Evolutionary conservation across 2,797 vertebrate genomes (phyloP).

Genomic region (Manis crassicaudata): DNA sequence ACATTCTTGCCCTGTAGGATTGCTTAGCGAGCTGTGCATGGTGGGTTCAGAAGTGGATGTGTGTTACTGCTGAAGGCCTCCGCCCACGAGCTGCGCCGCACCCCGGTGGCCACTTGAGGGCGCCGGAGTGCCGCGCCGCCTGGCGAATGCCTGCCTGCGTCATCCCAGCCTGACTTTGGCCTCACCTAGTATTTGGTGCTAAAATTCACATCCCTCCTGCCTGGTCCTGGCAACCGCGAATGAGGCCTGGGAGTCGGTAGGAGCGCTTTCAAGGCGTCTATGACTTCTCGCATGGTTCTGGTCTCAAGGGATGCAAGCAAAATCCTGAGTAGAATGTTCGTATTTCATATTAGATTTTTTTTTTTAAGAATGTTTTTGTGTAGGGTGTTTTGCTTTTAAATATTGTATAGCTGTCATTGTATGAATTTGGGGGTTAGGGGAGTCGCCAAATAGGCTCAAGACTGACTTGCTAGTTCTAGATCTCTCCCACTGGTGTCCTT

Average conservation of each 20-base stretch:
- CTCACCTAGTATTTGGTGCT: background rate
- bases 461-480: background rate
- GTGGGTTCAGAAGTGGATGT: background rate
- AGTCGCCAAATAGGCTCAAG: background rate
- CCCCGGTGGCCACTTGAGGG: slow-evolving; percentile 43
- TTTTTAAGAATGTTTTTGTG: background rate
- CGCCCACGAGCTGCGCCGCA: background rate
- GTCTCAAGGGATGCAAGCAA: background rate
- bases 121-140: background rate
- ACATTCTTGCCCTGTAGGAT: background rate
- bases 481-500: background rate
- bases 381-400: background rate
- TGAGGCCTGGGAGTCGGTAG: background rate
- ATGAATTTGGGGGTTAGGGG: accelerated
- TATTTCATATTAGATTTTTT: background rate
- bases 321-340: background rate
- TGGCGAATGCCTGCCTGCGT: accelerated
- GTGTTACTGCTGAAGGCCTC: no score
- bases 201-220: accelerated
- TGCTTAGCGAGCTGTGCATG: background rate
- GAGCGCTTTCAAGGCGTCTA: accelerated
- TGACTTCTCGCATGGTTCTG: background rate
- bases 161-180: background rate
- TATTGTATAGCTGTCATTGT: background rate
- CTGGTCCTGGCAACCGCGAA: background rate